Base-by-base conservation (phyloP, 2,113 vertebrate species). In the Anolis carolinensis region DNA sequence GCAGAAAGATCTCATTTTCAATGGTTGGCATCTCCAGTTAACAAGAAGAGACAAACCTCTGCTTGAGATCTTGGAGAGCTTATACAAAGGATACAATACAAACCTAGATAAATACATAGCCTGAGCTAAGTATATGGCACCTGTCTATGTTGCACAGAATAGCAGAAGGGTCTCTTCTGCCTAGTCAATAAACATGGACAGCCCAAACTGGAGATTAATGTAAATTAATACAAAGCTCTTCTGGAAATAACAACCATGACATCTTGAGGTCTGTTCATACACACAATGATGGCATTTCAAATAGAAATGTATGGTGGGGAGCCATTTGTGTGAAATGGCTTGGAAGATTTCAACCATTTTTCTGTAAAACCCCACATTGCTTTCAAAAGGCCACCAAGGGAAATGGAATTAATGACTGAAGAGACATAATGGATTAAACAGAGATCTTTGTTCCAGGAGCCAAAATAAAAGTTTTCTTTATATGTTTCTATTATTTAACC, bases 381-480 rank as follows among this genome's bases (percentile, higher is more conserved):
- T 79, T 79, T 44, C 65, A 79, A 85, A 79, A 59, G 75, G 79
- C 52, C 10, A 72, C 44, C 67, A 62, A 62, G 67, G 76, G 76
- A 44, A 79, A 85, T 59, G 6, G 44, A 85, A 27, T 71, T 72
- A 79, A 85, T 79, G 76, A 36, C 50, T 79, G 36, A 10, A 59
- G 63, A 59, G 18, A 55, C 70, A 27, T 39, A 85, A 79, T 85
- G 65, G 50, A 79, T 79, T 79, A 71, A 79, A 71, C 34, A 79
- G 84, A 30, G 16, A 13, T 21, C 32, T 70, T 59, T 59, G 65
- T 71, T 78, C 70, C 25, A 55, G 11, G 34, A 39, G 20, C 75
- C 48, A 71, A 39, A 32, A 39, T 18, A 39, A 79, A 14, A 59
- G 27, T 71, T 70, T 52, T 25, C 23, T 71, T 8, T 59, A 59